These are phyloP conservation scores for Hypocryptadius cinnamomeus DNA, from an alignment of 2,113 vertebrate species.

Conservation along the genomic window DNA sequence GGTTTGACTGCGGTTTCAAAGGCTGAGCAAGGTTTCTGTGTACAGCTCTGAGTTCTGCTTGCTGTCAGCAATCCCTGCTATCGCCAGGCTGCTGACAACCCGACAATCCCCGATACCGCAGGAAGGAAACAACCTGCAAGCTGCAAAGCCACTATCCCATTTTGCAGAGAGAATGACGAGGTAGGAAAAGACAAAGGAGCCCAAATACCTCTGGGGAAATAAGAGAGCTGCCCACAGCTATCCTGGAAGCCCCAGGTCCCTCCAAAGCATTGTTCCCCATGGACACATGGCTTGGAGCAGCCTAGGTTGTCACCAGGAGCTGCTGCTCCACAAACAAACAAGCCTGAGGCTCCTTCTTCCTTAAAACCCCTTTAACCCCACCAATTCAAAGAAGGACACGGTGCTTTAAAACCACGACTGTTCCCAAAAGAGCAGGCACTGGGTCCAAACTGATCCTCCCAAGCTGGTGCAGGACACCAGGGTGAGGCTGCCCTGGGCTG, in stretches of 20 bases:
- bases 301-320: background rate
- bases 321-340: background rate
- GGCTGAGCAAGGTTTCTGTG: conserved; percentile 48
- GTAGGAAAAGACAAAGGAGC: background rate
- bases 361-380: background rate
- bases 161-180: background rate
- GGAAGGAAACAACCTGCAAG: conserved; percentile 4
- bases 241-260: background rate
- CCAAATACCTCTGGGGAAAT: background rate
- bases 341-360: background rate
- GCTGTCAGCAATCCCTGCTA: conserved; percentile 44
- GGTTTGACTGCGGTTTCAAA: conserved; percentile 36
- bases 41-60: conserved; percentile 30
- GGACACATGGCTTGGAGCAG: background rate
- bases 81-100: conserved; percentile 47
- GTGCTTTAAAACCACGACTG: accelerated
- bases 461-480: background rate
- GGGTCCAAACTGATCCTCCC: background rate
- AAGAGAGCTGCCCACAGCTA: background rate
- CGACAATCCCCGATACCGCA: background rate
- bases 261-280: background rate
- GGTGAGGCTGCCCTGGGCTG: background rate
- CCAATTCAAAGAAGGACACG: background rate
- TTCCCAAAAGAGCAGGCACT: background rate
- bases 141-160: background rate